These are phyloP conservation scores for Sisor rabdophorus DNA, from an alignment of 2,113 vertebrate species.

Conservation along the genomic window DNA sequence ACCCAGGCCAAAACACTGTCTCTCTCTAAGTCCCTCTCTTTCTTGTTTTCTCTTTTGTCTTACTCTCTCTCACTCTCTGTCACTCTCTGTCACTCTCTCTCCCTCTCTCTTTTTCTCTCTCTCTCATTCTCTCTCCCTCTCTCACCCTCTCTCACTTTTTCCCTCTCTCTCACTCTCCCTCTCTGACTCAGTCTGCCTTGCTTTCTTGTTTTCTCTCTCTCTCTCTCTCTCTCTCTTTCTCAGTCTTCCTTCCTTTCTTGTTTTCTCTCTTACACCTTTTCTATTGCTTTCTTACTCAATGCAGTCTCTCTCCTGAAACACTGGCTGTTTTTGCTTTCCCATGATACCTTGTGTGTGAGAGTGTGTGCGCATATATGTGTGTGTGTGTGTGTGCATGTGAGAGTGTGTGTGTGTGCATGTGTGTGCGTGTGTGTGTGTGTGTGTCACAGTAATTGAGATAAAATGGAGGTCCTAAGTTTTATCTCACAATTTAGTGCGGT, in stretches of 20 bases:
- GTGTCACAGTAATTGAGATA: conserved; percentile 18
- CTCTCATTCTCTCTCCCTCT: too few species aligned
- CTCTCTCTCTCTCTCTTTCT: too few species aligned
- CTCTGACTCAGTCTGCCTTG: too few species aligned
- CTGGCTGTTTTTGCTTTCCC: conserved; percentile 15
- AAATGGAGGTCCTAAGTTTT: not conserved
- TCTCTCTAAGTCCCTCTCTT: too few species aligned
- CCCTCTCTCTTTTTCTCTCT: not conserved
- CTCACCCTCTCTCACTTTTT: too few species aligned
- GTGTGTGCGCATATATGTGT: too few species aligned
- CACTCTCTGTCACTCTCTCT: not conserved
- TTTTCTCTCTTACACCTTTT: too few species aligned
- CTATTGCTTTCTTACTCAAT: not conserved
- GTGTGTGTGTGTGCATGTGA: too few species aligned
- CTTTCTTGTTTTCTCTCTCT: too few species aligned
- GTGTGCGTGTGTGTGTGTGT: conserved; percentile 7
- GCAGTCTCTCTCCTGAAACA: conserved; percentile 16
- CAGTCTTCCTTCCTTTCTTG: too few species aligned
- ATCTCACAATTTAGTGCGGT: not conserved
- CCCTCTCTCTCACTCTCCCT: not conserved
- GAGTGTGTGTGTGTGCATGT: conserved; percentile 8
- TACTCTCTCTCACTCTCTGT: not conserved
- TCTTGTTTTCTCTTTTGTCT: not conserved
- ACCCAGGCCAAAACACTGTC: too few species aligned
- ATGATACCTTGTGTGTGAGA: conserved; percentile 18